Conservation (phyloP, 1,140 invertebrate genomes). For the Metopolophium dirhodum region DNA sequence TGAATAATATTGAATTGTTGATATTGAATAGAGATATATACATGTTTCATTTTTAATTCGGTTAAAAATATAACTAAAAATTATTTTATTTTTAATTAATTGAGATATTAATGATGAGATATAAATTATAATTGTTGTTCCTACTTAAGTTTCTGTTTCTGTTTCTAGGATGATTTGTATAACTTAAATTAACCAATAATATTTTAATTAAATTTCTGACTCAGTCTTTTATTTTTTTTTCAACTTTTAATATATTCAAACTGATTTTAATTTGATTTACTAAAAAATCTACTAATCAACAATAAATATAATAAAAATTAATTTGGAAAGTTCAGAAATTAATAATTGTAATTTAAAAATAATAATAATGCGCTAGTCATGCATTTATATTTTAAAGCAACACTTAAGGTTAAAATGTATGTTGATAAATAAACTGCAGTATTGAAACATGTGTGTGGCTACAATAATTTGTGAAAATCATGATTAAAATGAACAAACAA, state of each 20-base stretch:
- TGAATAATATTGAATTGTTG: not conserved
- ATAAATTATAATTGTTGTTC: not conserved
- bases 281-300: too few species aligned
- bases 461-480: not conserved
- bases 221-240: constrained; percentile 15
- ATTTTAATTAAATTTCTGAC: not conserved
- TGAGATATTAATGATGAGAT: not conserved
- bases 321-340: not conserved
- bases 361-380: not conserved
- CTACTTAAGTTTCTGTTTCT: not conserved
- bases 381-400: not conserved
- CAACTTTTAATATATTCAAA: not conserved
- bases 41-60: not conserved
- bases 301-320: not conserved
- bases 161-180: not conserved
- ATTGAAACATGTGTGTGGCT: not conserved
- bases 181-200: not conserved
- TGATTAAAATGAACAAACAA: not conserved
- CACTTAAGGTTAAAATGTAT: not conserved
- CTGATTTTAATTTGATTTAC: not conserved
- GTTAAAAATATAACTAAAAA: not conserved
- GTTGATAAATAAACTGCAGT: not conserved
- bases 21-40: not conserved
- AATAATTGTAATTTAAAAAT: not conserved
- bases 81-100: not conserved